These are phyloP conservation scores for Psix sp. DNA, from an alignment of 1,140 invertebrate genomes.

Conservation along the genomic window DNA sequence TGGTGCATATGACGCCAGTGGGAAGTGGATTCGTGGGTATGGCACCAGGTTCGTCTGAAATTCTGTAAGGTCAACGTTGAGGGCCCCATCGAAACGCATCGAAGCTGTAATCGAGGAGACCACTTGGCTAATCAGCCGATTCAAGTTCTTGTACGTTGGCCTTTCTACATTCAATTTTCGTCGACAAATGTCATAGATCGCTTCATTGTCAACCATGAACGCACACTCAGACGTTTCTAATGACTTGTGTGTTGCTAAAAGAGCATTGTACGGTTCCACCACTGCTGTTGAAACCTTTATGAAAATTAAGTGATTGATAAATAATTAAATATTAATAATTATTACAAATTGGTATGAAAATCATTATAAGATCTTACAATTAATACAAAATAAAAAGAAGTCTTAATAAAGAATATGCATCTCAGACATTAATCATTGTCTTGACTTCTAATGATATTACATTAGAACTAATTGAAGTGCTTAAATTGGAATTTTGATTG, in stretches of 20 bases:
- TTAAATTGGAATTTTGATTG: constrained; percentile 11
- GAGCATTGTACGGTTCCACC: constrained; percentile 64
- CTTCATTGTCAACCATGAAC: constrained; percentile 80
- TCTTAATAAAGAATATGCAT: too few species aligned
- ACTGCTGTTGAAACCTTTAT: constrained; percentile 68
- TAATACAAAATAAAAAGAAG: too few species aligned
- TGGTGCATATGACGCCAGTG: constrained; percentile 77
- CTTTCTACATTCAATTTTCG: constrained; percentile 82
- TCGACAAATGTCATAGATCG: constrained; percentile 85
- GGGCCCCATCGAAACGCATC: constrained; percentile 79
- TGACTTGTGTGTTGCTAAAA: constrained; percentile 49
- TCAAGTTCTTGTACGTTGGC: constrained; percentile 82
- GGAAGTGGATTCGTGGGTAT: constrained; percentile 84
- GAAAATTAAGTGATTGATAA: too few species aligned
- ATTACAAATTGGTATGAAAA: too few species aligned
- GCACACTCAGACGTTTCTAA: constrained; percentile 49
- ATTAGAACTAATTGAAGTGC: too few species aligned
- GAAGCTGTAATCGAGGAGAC: constrained; percentile 88
- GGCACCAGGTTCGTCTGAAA: constrained; percentile 86
- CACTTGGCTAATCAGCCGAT: constrained; percentile 83
- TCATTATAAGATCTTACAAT: too few species aligned
- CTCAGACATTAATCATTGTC: too few species aligned
- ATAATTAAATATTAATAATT: too few species aligned
- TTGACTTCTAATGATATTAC: too few species aligned
- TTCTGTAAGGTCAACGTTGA: constrained; percentile 85